Percentiles rank a stretch among this genome's conserved stretches.
Conservation (phyloP, 2,888 invertebrate species). For the Drosophila affinis region DNA sequence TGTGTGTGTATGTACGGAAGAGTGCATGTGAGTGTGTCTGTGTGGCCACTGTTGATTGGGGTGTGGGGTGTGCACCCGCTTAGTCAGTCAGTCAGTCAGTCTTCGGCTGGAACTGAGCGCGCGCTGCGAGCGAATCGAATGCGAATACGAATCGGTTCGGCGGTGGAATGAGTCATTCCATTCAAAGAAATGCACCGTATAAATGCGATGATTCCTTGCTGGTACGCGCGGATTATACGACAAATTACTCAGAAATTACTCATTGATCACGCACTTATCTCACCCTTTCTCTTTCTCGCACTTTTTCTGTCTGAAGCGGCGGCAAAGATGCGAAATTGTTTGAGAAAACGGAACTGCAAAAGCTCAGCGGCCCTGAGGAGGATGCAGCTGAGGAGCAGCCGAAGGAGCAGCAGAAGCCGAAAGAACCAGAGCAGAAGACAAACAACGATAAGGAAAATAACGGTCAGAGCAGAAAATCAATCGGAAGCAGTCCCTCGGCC, state of each 20-base stretch:
- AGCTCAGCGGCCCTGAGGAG: slow-evolving; percentile 50
- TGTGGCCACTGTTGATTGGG: slow-evolving; percentile 50
- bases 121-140: slow-evolving; percentile 16
- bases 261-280: slow-evolving; percentile 7
- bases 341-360: slow-evolving; percentile 65
- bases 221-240: slow-evolving; percentile 38
- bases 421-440: slow-evolving; percentile 15
- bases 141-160: slow-evolving; percentile 11
- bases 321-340: slow-evolving; percentile 74
- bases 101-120: slow-evolving; percentile 28
- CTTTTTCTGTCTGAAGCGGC: slow-evolving; percentile 52
- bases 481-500: slow-evolving; percentile 30
- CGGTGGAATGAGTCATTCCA: slow-evolving; percentile 64
- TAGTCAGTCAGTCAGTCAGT: slow-evolving; percentile 34
- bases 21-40: slow-evolving; percentile 17
- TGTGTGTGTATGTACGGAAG: not conserved
- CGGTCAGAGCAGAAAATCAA: slow-evolving; percentile 32
- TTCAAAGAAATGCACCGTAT: slow-evolving; percentile 58
- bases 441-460: slow-evolving; percentile 35
- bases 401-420: slow-evolving; percentile 32
- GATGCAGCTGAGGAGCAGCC: slow-evolving; percentile 38
- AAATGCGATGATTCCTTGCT: slow-evolving; percentile 66
- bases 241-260: not conserved
- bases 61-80: slow-evolving; percentile 43
- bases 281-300: not conserved